Conservation (phyloP, 2,888 invertebrate species). For the Chrysotoxum bicinctum region DNA sequence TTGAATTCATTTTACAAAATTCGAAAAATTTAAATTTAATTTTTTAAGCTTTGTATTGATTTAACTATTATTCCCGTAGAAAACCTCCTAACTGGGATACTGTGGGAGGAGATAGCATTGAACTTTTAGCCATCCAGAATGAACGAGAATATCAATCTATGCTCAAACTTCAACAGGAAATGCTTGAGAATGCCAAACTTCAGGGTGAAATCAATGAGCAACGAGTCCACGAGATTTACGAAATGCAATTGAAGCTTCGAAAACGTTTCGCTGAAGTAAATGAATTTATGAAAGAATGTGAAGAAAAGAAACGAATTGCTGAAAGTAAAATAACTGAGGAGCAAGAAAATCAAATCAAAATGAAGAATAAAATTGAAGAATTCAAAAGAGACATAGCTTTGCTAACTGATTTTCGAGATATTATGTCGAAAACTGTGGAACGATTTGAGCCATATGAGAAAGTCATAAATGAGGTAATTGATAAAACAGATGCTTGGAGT, state of each 20-base stretch:
- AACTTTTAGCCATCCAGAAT: constrained; percentile 79
- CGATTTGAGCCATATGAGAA: constrained; percentile 79
- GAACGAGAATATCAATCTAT: constrained; percentile 78
- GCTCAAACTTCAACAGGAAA: constrained; percentile 77
- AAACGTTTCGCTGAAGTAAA: constrained; percentile 80
- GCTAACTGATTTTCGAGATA: constrained; percentile 76
- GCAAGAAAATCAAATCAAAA: constrained; percentile 75
- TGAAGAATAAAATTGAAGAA: constrained; percentile 76
- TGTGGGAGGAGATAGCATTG: constrained; percentile 78
- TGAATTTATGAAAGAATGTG: constrained; percentile 80
- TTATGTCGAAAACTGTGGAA: constrained; percentile 76
- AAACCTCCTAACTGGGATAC: constrained; percentile 81
- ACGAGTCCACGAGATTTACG: constrained; percentile 77
- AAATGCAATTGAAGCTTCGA: constrained; percentile 77
- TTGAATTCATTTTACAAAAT: too few relatives aligned
- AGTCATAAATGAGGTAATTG: constrained; percentile 78
- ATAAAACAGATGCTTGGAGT: constrained; percentile 77
- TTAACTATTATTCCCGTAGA: constrained; percentile 66
- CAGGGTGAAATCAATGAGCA: constrained; percentile 76
- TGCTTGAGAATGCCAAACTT: constrained; percentile 77
- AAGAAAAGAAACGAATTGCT: constrained; percentile 77
- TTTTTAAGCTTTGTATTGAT: too few relatives aligned
- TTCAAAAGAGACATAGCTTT: constrained; percentile 74
- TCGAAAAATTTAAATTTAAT: too few relatives aligned
- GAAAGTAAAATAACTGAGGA: constrained; percentile 77